Base-by-base conservation (phyloP, 53 echinoderm and acorn worm species). In the Apostichopus leukothele region DNA sequence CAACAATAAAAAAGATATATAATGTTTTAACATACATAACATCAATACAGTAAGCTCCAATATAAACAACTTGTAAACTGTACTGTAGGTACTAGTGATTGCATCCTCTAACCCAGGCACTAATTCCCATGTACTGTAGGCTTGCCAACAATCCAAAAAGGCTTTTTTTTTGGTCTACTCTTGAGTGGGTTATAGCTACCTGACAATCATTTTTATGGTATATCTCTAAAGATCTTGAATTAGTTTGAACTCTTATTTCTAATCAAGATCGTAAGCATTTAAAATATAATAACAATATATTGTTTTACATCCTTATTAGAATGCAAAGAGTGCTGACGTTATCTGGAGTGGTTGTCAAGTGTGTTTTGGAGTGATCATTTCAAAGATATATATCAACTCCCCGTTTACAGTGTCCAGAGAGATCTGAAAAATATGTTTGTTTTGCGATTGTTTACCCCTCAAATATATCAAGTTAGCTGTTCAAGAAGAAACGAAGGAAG, bases 301-400 rank as follows among this genome's bases (percentile, higher is more conserved):
- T 71, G 71, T 71, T 71, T 71, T 14, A 71, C 20, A 71, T 21
- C 71, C 6, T 71, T 71, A 71, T 71, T 71, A 18, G 5, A 71
- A 71, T 2, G 18, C 71, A 71, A 71, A 71, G 71, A 71, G n/a
- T 71, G 18, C 71, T 5, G 71, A 71, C 71, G 6, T 71, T 71
- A 71, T 71, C 71, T 71, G 71, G 20, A 71, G 14, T 18, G 71
- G 71, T 71, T 71, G 71, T 71, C 20, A 71, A 71, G 71, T 71
- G 71, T 71, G n/a, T 6, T 71, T 0, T 71, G 18, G 20, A n/a
- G 71, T n/a, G 71, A 71, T 71, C 6, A 19, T 71, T n/a, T 19
- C 39, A 39, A n/a, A 71, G 71, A 71, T 71, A 71, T 68, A 14
- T 71, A 71, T 71, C 71, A 16, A 10, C 10, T 10, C 7, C 57